Evolutionary conservation across 2,797 vertebrate genomes (phyloP).

Genomic region (Aphelocoma californica): DNA sequence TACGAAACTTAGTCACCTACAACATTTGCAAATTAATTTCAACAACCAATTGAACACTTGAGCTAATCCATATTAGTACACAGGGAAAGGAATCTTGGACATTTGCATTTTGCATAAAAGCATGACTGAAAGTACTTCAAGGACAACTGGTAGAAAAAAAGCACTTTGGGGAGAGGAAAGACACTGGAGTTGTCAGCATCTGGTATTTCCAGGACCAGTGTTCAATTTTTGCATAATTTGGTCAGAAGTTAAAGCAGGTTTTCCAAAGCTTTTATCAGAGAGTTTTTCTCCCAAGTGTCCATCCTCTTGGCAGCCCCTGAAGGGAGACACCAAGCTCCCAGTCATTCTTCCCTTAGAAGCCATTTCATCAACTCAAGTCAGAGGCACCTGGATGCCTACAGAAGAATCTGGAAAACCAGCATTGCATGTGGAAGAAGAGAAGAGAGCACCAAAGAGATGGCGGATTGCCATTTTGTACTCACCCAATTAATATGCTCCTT

Average conservation of each 20-base stretch:
- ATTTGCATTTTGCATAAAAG: not conserved
- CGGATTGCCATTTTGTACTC: conserved; percentile 38
- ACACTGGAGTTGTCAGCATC: not conserved
- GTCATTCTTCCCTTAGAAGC: not conserved
- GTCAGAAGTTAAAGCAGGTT: not conserved
- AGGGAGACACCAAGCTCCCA: not conserved
- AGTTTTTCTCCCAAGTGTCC: not conserved
- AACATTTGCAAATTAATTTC: not conserved
- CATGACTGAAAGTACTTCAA: conserved; percentile 12
- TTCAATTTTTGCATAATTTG: not conserved
- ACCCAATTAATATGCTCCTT: conserved; percentile 29
- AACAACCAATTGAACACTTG: not conserved
- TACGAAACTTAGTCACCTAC: not conserved
- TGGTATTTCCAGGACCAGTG: not conserved
- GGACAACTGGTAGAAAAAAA: not conserved
- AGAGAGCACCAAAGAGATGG: conserved; percentile 9
- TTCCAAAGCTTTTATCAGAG: not conserved
- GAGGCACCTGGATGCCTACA: conserved; percentile 24
- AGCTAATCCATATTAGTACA: not conserved
- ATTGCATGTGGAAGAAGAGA: not conserved
- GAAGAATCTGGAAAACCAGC: conserved; percentile 45
- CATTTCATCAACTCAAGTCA: not conserved
- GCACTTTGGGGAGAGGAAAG: not conserved
- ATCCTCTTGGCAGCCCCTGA: not conserved
- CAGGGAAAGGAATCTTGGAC: not conserved